Evolutionary conservation across 2,888 invertebrate species (phyloP).

Genomic region (Trachelus troglodyta): DNA sequence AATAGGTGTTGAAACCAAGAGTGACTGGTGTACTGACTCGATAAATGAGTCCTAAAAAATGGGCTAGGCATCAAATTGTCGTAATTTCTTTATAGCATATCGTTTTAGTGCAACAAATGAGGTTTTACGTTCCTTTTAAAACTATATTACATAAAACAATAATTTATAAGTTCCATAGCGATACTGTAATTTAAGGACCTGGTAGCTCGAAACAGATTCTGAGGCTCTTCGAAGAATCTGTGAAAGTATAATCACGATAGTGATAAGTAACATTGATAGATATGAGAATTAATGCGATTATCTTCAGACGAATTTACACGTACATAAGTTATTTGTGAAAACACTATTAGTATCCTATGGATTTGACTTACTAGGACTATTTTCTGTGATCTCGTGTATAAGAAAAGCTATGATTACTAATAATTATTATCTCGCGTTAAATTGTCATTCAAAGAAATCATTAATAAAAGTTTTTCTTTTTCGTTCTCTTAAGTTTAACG

Average conservation of each 20-base stretch:
- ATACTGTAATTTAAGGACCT: neutral
- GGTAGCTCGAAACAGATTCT: neutral
- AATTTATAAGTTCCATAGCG: neutral
- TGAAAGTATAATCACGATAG: neutral
- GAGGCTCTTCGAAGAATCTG: neutral
- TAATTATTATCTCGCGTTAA: slow-evolving; percentile 13
- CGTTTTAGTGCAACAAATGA: neutral
- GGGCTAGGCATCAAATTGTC: neutral
- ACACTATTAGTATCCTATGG: neutral
- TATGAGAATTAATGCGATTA: neutral
- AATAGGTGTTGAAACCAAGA: neutral
- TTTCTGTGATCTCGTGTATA: slow-evolving; percentile 20
- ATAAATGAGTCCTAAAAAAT: neutral
- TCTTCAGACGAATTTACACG: neutral
- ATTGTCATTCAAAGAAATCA: slow-evolving; percentile 8
- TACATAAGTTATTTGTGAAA: neutral
- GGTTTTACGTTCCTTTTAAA: neutral
- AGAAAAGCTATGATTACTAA: slow-evolving; percentile 16
- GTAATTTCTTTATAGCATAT: neutral
- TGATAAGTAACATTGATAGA: neutral
- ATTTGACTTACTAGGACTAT: slow-evolving; percentile 16
- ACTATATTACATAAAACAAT: neutral
- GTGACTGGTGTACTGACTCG: neutral
- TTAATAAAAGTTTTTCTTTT: neutral
- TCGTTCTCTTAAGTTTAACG: neutral